Percentiles rank a stretch among this genome's conserved stretches.
phyloP scores from a whole-genome alignment of 2,113 vertebrate genomes.

The Melanerpes aurifrons region DNA sequence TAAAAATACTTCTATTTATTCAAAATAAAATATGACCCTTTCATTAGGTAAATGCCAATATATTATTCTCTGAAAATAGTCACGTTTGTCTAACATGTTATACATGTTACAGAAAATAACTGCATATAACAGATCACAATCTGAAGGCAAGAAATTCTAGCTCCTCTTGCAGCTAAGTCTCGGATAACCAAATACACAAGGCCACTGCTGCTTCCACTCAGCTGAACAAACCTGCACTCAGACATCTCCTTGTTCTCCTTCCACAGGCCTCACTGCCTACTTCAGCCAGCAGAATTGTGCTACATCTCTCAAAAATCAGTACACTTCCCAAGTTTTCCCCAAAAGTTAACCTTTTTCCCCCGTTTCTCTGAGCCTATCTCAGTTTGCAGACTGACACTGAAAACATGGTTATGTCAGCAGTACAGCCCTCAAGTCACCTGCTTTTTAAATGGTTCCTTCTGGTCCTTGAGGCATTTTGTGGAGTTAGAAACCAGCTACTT shows the following conservation, averaged over 20 bases:
- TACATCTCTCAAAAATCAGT: neutral
- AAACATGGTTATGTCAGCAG: neutral
- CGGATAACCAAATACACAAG: neutral
- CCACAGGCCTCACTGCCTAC: neutral
- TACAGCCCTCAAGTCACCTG: neutral
- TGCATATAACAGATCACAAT: constrained; percentile 1
- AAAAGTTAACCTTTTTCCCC: neutral
- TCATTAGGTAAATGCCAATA: constrained; percentile 69
- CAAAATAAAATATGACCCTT: constrained; percentile 68
- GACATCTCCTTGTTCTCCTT: neutral
- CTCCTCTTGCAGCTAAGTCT: neutral
- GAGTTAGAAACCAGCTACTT: neutral
- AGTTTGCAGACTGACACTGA: neutral
- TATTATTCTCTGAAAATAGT: constrained; percentile 70
- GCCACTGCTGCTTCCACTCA: neutral
- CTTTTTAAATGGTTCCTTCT: neutral
- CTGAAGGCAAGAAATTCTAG: neutral
- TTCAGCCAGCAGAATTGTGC: neutral
- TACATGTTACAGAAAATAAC: constrained; percentile 37
- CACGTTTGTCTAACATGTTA: constrained; percentile 22
- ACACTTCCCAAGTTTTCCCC: neutral
- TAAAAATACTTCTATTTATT: constrained; percentile 66
- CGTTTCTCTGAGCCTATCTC: neutral
- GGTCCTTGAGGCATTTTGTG: neutral
- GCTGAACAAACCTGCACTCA: neutral